Conservation (phyloP, 2,888 invertebrate genomes). For the Ethmia dodecea region DNA sequence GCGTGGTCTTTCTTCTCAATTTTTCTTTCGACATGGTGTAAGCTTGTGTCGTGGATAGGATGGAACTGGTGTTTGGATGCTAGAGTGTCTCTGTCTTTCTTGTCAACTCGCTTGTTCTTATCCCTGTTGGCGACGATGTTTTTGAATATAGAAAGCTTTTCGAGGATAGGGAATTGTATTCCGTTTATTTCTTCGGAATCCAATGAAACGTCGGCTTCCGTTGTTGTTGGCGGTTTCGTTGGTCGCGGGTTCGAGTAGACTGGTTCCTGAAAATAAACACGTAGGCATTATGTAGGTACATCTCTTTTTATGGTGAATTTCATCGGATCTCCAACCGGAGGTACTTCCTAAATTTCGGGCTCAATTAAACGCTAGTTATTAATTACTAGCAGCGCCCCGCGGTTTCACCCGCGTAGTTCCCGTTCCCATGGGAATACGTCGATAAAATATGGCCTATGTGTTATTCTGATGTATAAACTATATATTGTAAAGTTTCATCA, state of each 20-base stretch:
- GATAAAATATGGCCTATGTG: too few relatives aligned
- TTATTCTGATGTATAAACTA: too few relatives aligned
- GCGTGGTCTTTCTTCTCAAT: conserved; percentile 66
- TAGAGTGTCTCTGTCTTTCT: conserved; percentile 30
- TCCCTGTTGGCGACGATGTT: conserved; percentile 46
- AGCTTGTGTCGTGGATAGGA: conserved; percentile 47
- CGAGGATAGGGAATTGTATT: conserved; percentile 39
- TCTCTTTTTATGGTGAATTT: too few relatives aligned
- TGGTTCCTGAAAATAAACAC: conserved; percentile 44
- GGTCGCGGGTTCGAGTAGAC: conserved; percentile 38
- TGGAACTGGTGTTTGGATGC: conserved; percentile 53
- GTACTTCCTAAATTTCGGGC: too few relatives aligned
- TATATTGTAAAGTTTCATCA: too few relatives aligned
- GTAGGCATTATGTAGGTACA: too few relatives aligned
- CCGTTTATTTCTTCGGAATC: conserved; percentile 39
- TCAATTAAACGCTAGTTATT: too few relatives aligned
- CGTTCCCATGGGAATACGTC: too few relatives aligned
- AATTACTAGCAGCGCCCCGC: too few relatives aligned
- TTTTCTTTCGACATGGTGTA: conserved; percentile 47
- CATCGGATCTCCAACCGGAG: too few relatives aligned
- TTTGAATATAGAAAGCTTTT: conserved; percentile 58
- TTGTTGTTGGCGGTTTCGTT: conserved; percentile 14
- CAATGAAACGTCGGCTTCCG: conserved; percentile 15
- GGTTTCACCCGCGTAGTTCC: too few relatives aligned
- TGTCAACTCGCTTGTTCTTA: conserved; percentile 16